Evolutionary conservation across 2,797 vertebrate genomes (phyloP), one percentile per base, ranked within the genome.

Genomic region (Bradypodion ventrale): DNA sequence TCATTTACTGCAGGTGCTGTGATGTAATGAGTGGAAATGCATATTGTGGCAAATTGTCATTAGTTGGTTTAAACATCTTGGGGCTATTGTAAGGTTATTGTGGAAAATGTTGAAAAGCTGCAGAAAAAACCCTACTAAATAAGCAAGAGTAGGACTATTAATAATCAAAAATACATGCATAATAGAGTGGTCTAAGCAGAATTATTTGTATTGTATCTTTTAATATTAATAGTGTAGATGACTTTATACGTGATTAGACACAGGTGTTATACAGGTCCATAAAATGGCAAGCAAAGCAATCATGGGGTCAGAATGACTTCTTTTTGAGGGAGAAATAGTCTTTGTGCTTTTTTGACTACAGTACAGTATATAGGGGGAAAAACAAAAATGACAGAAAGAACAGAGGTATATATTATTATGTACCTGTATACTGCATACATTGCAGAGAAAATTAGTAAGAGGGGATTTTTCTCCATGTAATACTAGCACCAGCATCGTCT

Each of bases 61-160:
- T 89, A 83, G 86, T 74, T 74, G 87, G 0, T 82, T 83, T 90
- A 85, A 92, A 90, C 75, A 83, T 85, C 44, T 1, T 60, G 87
- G 42, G 77, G 16, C 4, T 85, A 19, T 66, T 82, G 84, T 15
- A 86, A 42, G 66, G 27, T 66, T n/a, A 86, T 89, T 84, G 88
- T 89, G 82, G 85, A 87, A 79, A 77, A 87, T 56, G 87, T 83
- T 25, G 84, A 86, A 81, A 66, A 65, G 72, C 82, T 29, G 27
- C 46, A 27, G 10, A n/a, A 15, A 66, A 85, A 83, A 88, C 75
- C 12, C n/a, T 0, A 6, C 63, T 84, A 13, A 80, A 37, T 52
- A 66, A 86, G 66, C 88, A 42, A 29, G 74, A 76, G 83, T n/a
- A 29, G 4, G 86, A 3, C n/a, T 21, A 84, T 76, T 85, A 78